Conservation (phyloP, 1,140 invertebrate genomes). For the Zaprionus kolodkinae region DNA sequence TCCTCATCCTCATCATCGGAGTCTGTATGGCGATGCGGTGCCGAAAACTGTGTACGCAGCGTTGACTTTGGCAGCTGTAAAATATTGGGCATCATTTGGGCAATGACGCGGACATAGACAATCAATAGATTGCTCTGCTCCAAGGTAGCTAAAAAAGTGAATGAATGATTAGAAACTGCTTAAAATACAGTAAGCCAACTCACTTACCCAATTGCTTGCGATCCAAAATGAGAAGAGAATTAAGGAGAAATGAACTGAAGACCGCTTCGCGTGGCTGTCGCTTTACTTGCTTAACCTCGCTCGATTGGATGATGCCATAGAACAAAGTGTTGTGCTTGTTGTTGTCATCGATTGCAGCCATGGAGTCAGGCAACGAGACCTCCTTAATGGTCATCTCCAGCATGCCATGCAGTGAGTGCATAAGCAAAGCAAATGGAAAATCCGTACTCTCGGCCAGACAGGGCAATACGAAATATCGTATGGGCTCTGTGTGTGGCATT, state of each 20-base stretch:
- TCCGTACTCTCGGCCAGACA: constrained; percentile 84
- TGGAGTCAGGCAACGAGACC: not conserved
- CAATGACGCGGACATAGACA: constrained; percentile 75
- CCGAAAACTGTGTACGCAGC: constrained; percentile 49
- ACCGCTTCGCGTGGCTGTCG: constrained; percentile 32
- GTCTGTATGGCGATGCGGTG: constrained; percentile 84
- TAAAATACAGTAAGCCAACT: not conserved
- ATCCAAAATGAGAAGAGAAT: constrained; percentile 88
- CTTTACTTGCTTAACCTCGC: constrained; percentile 4
- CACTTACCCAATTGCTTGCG: constrained; percentile 87
- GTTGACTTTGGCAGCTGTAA: constrained; percentile 75
- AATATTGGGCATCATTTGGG: constrained; percentile 84
- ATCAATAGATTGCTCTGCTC: constrained; percentile 58
- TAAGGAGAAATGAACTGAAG: constrained; percentile 85
- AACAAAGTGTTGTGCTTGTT: constrained; percentile 41
- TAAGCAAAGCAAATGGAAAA: constrained; percentile 86
- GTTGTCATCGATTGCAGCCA: constrained; percentile 11
- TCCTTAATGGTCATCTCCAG: constrained; percentile 31
- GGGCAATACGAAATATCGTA: constrained; percentile 86
- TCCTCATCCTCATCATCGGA: constrained; percentile 85
- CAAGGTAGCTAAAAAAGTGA: constrained; percentile 29
- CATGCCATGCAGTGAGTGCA: constrained; percentile 59
- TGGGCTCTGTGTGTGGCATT: constrained; percentile 85
- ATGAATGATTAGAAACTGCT: not conserved
- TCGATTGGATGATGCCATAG: constrained; percentile 4